Base-by-base conservation (phyloP, 35 echinoderm and acorn worm species). In the Ophioderma brevispina region DNA sequence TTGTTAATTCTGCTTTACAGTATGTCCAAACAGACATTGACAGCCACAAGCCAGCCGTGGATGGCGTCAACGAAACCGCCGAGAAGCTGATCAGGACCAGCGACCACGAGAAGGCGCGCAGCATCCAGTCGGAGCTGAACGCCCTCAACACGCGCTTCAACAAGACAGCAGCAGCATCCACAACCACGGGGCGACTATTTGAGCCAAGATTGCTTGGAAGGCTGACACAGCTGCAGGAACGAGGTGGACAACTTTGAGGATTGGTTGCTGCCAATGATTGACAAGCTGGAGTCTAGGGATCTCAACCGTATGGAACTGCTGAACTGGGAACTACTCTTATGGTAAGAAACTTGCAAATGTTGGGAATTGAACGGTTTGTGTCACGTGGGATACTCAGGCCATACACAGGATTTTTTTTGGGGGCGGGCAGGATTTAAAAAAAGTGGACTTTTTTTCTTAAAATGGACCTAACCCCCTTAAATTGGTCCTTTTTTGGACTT, bases 181-280 rank as follows among this genome's bases (percentile, higher is more conserved):
- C 85, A 34, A 92, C 95, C 76, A 87, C 90, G 31, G 94, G 94
- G 0, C n/a, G n/a, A n/a, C 93, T 95, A 21, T 99, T 95, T 88
- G 85, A 95, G 2, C 77, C 87, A 33, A 99, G 91, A 82, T 81
- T 99, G 75, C 39, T 95, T 13, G 94, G 78, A 38, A 99, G 92
- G 84, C 82, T 99, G 28, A 90, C 87, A 28, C 90, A 99, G 81
- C 88, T 99, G 28, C 90, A 95, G 83, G 78, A 32, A n/a, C 10
- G 87, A 99, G 0, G 94, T 99, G 63, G 97, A 99, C 37, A 78
- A 15, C 41, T 91, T 99, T 64, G 97, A 99, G 55, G 97, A 99
- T 43, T 99, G 97, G 97, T 86, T 99, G 1, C 39, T 99, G 37
- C 97, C 97, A 23, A 93, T 93, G 83, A 93, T 99, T 32, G 94